Evolutionary conservation across 2,888 invertebrate species (phyloP), one percentile per base, ranked within the genome.

Genomic region (Azorinus chamasolen): DNA sequence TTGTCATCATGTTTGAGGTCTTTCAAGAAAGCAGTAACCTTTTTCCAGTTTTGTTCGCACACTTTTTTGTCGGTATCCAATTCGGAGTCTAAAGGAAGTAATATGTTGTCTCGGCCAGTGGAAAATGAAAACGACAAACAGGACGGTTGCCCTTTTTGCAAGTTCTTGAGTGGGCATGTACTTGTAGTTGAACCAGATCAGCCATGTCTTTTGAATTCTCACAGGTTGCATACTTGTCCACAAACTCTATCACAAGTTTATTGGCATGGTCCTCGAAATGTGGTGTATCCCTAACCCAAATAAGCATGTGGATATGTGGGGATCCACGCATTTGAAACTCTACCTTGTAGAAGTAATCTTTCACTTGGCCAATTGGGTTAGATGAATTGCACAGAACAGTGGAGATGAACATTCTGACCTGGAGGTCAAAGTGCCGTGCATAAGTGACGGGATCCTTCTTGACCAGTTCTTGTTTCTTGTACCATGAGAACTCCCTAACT

Each of bases 251-350:
- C 14, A 58, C 58, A 43, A 43, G 6, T 5, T 8, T 16, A 18
- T 1, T 16, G 1, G 12, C 45, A 45, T 58, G 22, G 6, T 18
- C 20, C 10, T 37, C 39, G 14, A 37, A 22, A 16, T 14, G 6
- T 39, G 55, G 55, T 18, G 39, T 39, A 55, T 39, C 20, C 18
- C 39, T 39, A 32, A 55, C 5, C 55, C 80, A 83, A 18, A 80
- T 46, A 0, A 84, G 57, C 8, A 57, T 48, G 57, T 85, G 83
- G 22, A 82, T 69, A 55, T 83, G 82, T 6, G 85, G 80, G 39
- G 79, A 82, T 8, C 82, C 83, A 27, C 83, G 58, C 25, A 76
- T 72, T 45, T 83, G 83, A 71, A 81, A 81, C 24, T 82, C 83
- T 12, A 80, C 70, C 27, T 79, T 6, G 18, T 43, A 27, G 46